Base-by-base conservation (phyloP, 2,797 vertebrate genomes). In the Acanthiza pusilla region DNA sequence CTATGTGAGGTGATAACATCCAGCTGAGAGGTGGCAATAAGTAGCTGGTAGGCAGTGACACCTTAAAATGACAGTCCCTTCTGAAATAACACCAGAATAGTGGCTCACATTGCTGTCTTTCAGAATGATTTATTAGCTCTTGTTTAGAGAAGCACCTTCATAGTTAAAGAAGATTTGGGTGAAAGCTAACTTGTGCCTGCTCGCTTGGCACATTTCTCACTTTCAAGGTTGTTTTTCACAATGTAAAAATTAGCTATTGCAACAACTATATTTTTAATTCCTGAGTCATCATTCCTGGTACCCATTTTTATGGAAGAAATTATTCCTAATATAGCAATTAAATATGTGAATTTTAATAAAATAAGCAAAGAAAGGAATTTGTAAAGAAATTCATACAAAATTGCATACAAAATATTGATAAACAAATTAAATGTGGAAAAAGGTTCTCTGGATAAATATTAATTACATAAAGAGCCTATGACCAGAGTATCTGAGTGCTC, bases 11-110 rank as follows among this genome's bases (percentile, higher is more conserved):
- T 77, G 70, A 50, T 78, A 93, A 65, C 17, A 78, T 26, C 50
- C 45, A 86, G 27, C 22, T 84, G 73, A 90, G 71, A 85, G 16
- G 62, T 54, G 30, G n/a, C 54, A 78, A 47, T 90, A 86, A 80
- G 68, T 54, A 86, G 45, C 32, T 30, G 32, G 61, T 72, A 42
- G 58, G 38, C 45, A 71, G 40, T 8, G 65, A 50, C 16, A 79
- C 40, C 38, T 72, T 53, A 65, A 66, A 89, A 71, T 3, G 5
- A 68, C 47, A 95, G 7, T 5, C 11, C 4, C 68, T 88, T 86
- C 50, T 84, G 34, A n/a, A 63, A 11, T 34, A 81, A 29, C 42
- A 53, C 29, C 48, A n/a, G 43, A 80, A 61, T 6, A 83, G 19
- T 30, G 50, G 3, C 16, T 74, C 15, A 60, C 10, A 10, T 51